Conservation (phyloP, 30 jellyfish, hydroid and myxozoan species). For the Turritopsis dohrnii region DNA sequence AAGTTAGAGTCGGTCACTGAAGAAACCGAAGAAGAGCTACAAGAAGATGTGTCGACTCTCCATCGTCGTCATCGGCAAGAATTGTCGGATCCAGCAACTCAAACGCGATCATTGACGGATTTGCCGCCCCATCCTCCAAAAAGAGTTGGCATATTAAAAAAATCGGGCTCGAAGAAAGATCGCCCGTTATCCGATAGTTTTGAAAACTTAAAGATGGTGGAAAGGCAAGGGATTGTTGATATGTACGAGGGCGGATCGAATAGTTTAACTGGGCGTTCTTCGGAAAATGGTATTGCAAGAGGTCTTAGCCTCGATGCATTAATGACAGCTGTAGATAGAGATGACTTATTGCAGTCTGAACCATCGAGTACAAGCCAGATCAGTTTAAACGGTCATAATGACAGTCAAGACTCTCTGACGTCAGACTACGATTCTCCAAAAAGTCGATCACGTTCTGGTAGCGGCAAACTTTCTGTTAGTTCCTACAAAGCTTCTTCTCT, state of each 20-base stretch:
- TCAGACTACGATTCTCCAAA: conserved; percentile 21
- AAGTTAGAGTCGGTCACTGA: conserved; percentile 76
- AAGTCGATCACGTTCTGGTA: conserved; percentile 25
- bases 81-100: not conserved
- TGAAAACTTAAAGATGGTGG: conserved; percentile 74
- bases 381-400: conserved; percentile 48
- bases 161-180: conserved; percentile 62
- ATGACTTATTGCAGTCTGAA: conserved; percentile 35
- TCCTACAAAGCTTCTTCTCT: conserved; percentile 21
- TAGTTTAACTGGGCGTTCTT: conserved; percentile 25
- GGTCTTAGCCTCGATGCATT: conserved; percentile 71
- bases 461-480: not conserved
- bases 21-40: conserved; percentile 90
- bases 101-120: conserved; percentile 15
- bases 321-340: conserved; percentile 29
- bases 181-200: conserved; percentile 93
- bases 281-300: conserved; percentile 37
- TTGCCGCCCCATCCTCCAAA: conserved; percentile 35
- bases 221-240: conserved; percentile 43
- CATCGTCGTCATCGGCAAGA: conserved; percentile 31
- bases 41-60: conserved; percentile 36
- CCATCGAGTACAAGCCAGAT: conserved; percentile 65
- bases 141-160: conserved; percentile 42
- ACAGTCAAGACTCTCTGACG: conserved; percentile 25
- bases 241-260: conserved; percentile 29